phyloP scores from a whole-genome alignment of 2,113 vertebrate species.

The Rattus norvegicus region DNA sequence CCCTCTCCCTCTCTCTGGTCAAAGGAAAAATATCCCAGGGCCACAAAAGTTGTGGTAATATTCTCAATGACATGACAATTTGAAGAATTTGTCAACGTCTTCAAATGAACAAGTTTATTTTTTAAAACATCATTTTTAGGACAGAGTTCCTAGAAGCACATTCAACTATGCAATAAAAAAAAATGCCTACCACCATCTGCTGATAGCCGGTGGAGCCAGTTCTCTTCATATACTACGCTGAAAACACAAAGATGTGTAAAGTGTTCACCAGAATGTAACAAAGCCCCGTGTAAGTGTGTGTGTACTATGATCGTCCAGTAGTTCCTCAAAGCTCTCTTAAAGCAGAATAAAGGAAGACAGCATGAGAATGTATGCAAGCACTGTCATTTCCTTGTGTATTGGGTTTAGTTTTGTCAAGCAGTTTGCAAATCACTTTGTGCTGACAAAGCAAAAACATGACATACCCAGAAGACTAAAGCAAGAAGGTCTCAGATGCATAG shows the following conservation, averaged over 20 bases:
- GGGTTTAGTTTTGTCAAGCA: constrained; percentile 24
- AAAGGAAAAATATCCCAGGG: background rate
- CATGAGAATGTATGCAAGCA: background rate
- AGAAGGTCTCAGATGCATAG: background rate
- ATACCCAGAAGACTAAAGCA: background rate
- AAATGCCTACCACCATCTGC: constrained; percentile 70
- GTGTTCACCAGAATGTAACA: constrained; percentile 44
- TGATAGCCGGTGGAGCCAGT: constrained; percentile 48
- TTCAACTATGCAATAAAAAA: constrained; percentile 10
- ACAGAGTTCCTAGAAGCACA: constrained; percentile 72
- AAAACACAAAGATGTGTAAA: constrained; percentile 37
- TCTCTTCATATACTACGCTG: constrained; percentile 45
- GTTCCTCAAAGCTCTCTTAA: constrained; percentile 16
- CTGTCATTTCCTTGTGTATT: background rate
- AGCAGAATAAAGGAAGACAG: constrained; percentile 36
- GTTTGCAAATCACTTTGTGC: constrained; percentile 29
- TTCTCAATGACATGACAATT: constrained; percentile 30
- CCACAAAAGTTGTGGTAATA: background rate
- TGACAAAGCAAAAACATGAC: constrained; percentile 20
- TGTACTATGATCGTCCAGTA: background rate
- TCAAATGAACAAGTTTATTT: constrained; percentile 71
- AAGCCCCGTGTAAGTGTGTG: background rate
- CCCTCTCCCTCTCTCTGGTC: background rate
- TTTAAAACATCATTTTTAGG: constrained; percentile 51
- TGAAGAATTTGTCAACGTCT: constrained; percentile 28